phyloP scores from a whole-genome alignment of 64 coral and sea anemone genomes.

The Anthopleura sola region DNA sequence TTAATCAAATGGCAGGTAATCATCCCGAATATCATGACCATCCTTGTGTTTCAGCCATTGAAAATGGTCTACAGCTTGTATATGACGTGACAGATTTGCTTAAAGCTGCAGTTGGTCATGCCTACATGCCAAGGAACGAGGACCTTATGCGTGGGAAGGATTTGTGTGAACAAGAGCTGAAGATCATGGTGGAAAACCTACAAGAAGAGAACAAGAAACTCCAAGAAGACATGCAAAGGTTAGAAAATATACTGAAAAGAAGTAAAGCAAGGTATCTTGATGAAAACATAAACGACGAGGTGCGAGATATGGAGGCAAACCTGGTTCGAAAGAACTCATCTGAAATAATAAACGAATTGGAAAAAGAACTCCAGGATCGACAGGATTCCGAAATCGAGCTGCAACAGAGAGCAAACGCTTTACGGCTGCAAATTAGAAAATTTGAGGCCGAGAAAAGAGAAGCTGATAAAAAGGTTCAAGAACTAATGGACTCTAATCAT shows the following conservation, averaged over 20 bases:
- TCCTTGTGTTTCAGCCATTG: background rate
- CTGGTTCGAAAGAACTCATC: background rate
- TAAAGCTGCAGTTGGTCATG: background rate
- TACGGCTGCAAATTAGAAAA: background rate
- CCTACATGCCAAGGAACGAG: background rate
- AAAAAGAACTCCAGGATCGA: background rate
- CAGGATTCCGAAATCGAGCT: slow-evolving; percentile 1
- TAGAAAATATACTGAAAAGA: background rate
- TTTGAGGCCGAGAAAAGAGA: background rate
- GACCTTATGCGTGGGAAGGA: background rate
- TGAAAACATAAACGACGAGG: background rate
- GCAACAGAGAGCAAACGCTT: background rate
- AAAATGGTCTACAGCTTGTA: slow-evolving; percentile 1
- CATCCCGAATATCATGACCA: background rate
- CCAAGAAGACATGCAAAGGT: background rate
- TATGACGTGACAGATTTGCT: background rate
- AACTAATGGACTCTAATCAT: background rate
- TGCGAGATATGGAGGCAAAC: background rate
- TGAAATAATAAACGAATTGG: background rate
- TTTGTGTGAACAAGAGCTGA: background rate
- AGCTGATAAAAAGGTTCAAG: background rate
- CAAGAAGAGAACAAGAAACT: background rate
- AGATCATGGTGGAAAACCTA: background rate
- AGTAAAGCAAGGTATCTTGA: background rate
- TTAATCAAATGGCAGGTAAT: background rate